Evolutionary conservation across 1,140 invertebrate genomes (phyloP), one percentile per base, ranked within the genome.

Genomic region (Cardiocondyla obscurior): DNA sequence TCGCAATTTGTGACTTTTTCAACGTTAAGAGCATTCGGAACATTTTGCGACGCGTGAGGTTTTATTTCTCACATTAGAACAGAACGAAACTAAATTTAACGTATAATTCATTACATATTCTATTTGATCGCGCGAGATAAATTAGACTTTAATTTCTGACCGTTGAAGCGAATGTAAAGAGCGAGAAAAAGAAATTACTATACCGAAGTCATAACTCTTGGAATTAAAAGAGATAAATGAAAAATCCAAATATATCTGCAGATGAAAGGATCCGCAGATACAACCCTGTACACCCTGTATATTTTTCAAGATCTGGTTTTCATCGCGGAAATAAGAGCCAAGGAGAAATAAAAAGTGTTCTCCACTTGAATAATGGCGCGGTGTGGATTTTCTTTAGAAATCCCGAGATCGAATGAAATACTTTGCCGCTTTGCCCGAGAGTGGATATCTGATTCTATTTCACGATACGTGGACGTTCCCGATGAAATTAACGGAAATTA

Each of bases 241-340:
- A 30, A 65, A 67, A 16, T 30, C 14, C 25, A 10, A 12, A 42
- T 67, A 19, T 19, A 49, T 33, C 22, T 25, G 57, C 14, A 19
- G 19, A 69, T 51, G 62, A 44, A 65, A 77, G 33, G 46, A 67
- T 53, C 58, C 12, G 25, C 74, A 30, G 16, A 12, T 36, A n/a
- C n/a, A 36, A 8, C 22, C 8, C 16, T 28, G 3, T 33, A 49
- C 22, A 51, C 16, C 12, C 22, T 39, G 33, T 77, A 77, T 67
- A 77, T 53, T 77, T 42, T 36, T 51, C 33, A 53, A 67, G 60
- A 77, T 77, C 60, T 77, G 74, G 22, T 39, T 77, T 77, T 53
- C 10, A 51, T 77, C 60, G 30, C 16, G 25, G 60, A 30, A 67
- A 65, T 77, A 58, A 79, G 62, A 67, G n/a, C 62, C 8, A 16